These are phyloP conservation scores for Oreochromis spilurus DNA, from an alignment of 2,113 vertebrate species.

Conservation along the genomic window DNA sequence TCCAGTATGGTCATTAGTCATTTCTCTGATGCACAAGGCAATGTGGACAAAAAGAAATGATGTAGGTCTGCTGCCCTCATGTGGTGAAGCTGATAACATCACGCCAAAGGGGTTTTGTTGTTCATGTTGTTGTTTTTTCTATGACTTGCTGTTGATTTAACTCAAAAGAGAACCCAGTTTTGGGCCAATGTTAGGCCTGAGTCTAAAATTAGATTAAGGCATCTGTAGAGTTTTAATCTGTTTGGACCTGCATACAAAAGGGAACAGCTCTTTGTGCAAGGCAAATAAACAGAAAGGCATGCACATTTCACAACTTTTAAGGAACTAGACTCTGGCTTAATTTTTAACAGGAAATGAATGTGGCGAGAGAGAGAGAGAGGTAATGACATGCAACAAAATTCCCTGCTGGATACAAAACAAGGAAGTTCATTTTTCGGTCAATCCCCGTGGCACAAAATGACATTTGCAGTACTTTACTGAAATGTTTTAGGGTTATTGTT, in stretches of 20 bases:
- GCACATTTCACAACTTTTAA: neutral
- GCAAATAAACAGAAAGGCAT: neutral
- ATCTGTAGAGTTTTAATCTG: neutral
- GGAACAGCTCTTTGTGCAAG: neutral
- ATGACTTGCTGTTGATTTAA: neutral
- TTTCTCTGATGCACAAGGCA: neutral
- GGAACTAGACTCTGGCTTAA: neutral
- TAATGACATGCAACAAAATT: neutral
- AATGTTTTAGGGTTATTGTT: neutral
- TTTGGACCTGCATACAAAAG: neutral
- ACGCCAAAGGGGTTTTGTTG: neutral
- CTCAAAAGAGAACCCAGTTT: neutral
- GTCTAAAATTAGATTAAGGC: neutral
- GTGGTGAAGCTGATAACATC: neutral
- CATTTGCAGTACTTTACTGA: neutral
- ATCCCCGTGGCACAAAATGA: neutral
- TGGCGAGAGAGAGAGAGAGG: neutral
- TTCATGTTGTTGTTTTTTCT: neutral
- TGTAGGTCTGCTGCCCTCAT: constrained; percentile 21
- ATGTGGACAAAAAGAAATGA: neutral
- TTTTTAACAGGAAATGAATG: neutral
- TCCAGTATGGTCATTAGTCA: neutral
- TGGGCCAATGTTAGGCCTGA: neutral
- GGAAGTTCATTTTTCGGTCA: neutral
- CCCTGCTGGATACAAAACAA: neutral